These are phyloP conservation scores for Orthonevra nobilis DNA, from an alignment of 2,888 invertebrate species.

Conservation along the genomic window DNA sequence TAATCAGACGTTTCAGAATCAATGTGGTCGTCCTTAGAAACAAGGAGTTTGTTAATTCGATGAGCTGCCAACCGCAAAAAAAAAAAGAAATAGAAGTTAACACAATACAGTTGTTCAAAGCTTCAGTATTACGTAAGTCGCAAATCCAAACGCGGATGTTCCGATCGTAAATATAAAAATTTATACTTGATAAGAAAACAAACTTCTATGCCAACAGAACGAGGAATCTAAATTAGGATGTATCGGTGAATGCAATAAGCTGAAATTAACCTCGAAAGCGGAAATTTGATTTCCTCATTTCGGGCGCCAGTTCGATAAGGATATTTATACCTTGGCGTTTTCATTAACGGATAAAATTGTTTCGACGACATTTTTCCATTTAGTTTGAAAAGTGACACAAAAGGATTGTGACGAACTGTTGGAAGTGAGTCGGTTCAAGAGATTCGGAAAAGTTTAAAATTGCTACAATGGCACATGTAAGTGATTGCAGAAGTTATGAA, in stretches of 20 bases:
- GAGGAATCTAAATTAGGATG: slow-evolving; percentile 50
- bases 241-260: slow-evolving; percentile 49
- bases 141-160: slow-evolving; percentile 24
- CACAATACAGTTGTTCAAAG: slow-evolving; percentile 1
- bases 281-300: slow-evolving; percentile 19
- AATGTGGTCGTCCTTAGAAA: slow-evolving; percentile 78
- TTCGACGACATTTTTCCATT: slow-evolving; percentile 4
- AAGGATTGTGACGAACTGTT: slow-evolving; percentile 44
- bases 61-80: slow-evolving; percentile 67
- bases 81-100: slow-evolving; percentile 12
- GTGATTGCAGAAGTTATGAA: too few species aligned
- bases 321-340: neutral
- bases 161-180: slow-evolving; percentile 1
- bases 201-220: slow-evolving; percentile 68
- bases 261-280: slow-evolving; percentile 19
- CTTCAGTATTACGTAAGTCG: slow-evolving; percentile 53
- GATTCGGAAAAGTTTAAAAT: slow-evolving; percentile 1
- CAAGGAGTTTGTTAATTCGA: slow-evolving; percentile 80
- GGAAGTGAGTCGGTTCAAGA: neutral
- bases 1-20: slow-evolving; percentile 72
- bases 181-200: slow-evolving; percentile 35
- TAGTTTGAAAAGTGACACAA: slow-evolving; percentile 51
- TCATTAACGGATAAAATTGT: slow-evolving; percentile 7
- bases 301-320: slow-evolving; percentile 2
- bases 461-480: slow-evolving; percentile 61